A percentile compares a stretch with the other conserved stretches of the same genome.
phyloP scores from a whole-genome alignment of 2,888 invertebrate genomes.

The Polyommatus icarus region DNA sequence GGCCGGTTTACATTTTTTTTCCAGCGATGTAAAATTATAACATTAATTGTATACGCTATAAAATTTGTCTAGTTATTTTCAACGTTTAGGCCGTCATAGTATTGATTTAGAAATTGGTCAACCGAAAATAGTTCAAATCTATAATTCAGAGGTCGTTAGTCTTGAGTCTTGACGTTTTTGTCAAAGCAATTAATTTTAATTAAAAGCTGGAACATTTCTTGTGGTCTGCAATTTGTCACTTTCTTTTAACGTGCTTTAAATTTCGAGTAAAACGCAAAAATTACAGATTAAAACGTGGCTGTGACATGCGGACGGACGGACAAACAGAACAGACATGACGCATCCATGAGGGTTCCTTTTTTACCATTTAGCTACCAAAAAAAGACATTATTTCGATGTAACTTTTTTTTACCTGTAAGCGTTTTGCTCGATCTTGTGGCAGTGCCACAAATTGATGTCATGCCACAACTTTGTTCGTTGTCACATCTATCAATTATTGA shows the following conservation, averaged over 20 bases:
- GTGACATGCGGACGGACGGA: too few species aligned
- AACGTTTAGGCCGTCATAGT: background rate
- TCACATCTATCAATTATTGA: background rate
- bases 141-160: slow-evolving; percentile 12
- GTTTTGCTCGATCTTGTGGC: too few species aligned
- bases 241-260: too few species aligned
- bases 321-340: too few species aligned
- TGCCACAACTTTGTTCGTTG: background rate
- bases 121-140: slow-evolving; percentile 1
- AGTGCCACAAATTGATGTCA: background rate
- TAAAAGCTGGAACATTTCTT: background rate
- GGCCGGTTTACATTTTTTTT: too few species aligned
- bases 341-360: too few species aligned
- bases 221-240: background rate
- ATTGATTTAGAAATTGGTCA: slow-evolving; percentile 4
- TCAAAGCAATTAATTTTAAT: slow-evolving; percentile 2
- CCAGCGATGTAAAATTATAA: too few species aligned
- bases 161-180: background rate
- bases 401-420: too few species aligned
- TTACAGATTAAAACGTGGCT: too few species aligned
- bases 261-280: too few species aligned
- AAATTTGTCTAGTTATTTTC: background rate
- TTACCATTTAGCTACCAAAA: too few species aligned
- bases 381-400: too few species aligned
- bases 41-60: background rate